Evolutionary conservation across 2,797 vertebrate species (phyloP).

Genomic region (Halcyon chelicuti): DNA sequence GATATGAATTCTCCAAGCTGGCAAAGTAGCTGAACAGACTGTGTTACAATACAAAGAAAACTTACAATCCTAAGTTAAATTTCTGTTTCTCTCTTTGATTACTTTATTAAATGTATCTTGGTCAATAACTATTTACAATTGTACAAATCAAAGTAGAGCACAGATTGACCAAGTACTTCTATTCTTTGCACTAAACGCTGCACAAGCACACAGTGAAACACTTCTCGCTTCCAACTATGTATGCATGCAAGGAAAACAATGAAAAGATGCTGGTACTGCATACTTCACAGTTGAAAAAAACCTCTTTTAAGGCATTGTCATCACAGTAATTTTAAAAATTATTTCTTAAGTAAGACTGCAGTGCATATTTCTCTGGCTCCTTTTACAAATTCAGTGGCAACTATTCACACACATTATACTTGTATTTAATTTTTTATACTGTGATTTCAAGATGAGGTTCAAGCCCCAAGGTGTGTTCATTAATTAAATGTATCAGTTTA

Average conservation of each 20-base stretch:
- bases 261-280: background rate
- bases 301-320: background rate
- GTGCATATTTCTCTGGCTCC: background rate
- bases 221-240: background rate
- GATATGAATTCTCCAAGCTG: background rate
- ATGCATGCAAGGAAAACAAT: background rate
- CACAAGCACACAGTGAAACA: background rate
- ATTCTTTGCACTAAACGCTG: background rate
- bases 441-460: conserved; percentile 29
- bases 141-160: background rate
- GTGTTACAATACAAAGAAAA: background rate
- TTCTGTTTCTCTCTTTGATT: background rate
- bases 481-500: conserved; percentile 58
- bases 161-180: background rate
- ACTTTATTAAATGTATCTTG: background rate
- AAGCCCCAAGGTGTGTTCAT: conserved; percentile 41
- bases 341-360: background rate
- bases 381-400: conserved; percentile 9
- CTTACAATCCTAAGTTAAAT: background rate
- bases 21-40: background rate
- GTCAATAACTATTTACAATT: background rate
- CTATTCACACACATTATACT: background rate
- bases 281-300: background rate
- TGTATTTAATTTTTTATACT: conserved; percentile 49
- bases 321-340: background rate